Evolutionary conservation across 2,797 vertebrate genomes (phyloP).

Genomic region (Hafferia zeledoni): DNA sequence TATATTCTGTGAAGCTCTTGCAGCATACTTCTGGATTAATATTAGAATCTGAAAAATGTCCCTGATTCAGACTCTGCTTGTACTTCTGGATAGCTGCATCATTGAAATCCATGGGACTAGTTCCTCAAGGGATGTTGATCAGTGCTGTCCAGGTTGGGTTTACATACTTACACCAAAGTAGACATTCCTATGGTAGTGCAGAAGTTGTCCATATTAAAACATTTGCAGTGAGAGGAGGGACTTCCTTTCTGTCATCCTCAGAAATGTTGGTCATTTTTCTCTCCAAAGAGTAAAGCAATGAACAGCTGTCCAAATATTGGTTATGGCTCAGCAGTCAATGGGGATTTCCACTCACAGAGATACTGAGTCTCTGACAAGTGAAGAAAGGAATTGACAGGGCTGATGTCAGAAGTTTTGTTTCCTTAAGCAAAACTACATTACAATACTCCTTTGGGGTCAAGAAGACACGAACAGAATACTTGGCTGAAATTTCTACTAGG

Average conservation of each 20-base stretch:
- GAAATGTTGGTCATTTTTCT: constrained; percentile 8
- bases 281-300: constrained; percentile 24
- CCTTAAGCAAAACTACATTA: not conserved
- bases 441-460: not conserved
- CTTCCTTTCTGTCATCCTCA: constrained; percentile 22
- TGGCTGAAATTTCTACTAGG: not conserved
- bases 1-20: not conserved
- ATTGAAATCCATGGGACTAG: not conserved
- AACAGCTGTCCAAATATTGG: constrained; percentile 70
- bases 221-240: not conserved
- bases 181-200: not conserved
- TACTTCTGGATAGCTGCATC: not conserved
- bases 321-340: constrained; percentile 15
- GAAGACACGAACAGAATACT: not conserved
- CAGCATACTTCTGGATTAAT: not conserved
- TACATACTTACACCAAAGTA: not conserved
- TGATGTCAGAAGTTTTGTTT: not conserved
- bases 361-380: not conserved
- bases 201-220: not conserved
- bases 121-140: not conserved
- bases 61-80: not conserved
- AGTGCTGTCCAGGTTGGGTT: not conserved
- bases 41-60: not conserved
- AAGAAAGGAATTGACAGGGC: not conserved
- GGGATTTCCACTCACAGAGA: not conserved